Conservation (phyloP, 2,113 vertebrate genomes). For the Ellobius talpinus region DNA sequence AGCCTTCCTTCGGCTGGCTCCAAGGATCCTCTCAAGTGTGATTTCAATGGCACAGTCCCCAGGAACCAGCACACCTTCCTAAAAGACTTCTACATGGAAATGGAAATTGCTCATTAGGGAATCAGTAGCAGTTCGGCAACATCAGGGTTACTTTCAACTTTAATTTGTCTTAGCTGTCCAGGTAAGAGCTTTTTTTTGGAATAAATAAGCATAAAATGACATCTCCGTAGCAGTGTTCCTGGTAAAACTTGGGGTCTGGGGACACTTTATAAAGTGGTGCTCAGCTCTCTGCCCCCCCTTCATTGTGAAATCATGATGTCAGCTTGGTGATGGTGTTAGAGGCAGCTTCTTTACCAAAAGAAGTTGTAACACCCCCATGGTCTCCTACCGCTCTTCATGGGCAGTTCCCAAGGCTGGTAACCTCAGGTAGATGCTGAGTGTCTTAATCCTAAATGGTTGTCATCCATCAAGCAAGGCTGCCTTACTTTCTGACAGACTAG, state of each 20-base stretch:
- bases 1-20: background rate
- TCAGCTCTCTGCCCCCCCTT: background rate
- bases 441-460: background rate
- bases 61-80: background rate
- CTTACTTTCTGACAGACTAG: background rate
- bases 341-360: background rate
- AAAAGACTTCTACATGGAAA: background rate
- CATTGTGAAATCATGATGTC: background rate
- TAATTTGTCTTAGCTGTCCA: slow-evolving; percentile 29
- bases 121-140: background rate
- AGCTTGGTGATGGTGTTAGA: background rate
- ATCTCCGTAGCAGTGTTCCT: slow-evolving; percentile 27
- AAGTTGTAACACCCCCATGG: background rate
- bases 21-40: background rate
- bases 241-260: background rate
- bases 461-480: background rate
- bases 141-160: background rate
- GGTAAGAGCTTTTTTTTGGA: background rate
- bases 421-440: background rate
- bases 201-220: slow-evolving; percentile 48
- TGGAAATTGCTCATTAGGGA: background rate
- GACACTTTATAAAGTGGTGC: background rate
- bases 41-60: background rate
- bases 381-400: background rate
- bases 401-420: background rate